Evolutionary conservation across 2,113 vertebrate species (phyloP).

Genomic region (Ciconia boyciana): DNA sequence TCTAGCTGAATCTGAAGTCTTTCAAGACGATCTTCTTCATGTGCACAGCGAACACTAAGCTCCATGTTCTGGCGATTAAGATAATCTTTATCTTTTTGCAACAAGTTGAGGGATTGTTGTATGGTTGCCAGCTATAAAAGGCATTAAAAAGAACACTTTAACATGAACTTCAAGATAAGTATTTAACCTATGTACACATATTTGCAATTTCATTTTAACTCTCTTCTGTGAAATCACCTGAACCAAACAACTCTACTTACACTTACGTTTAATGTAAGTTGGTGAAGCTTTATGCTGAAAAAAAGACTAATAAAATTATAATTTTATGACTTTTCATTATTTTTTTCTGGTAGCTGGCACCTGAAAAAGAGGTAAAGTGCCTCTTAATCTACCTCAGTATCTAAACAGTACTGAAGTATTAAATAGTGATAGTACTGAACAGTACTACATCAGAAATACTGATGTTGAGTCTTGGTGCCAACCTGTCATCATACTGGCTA

Average conservation of each 20-base stretch:
- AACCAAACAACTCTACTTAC: not conserved
- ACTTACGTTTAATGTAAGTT: not conserved
- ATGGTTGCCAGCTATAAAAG: conserved; percentile 78
- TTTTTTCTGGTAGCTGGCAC: not conserved
- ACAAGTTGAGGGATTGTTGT: conserved; percentile 87
- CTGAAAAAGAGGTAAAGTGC: not conserved
- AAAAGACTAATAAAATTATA: not conserved
- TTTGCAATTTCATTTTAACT: not conserved
- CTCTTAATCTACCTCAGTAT: not conserved
- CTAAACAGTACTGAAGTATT: not conserved
- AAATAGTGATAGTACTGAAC: not conserved
- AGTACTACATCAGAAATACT: not conserved
- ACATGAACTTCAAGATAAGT: not conserved
- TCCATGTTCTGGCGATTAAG: conserved; percentile 93
- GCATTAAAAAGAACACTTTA: conserved; percentile 4
- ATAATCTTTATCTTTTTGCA: conserved; percentile 98
- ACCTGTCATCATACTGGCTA: not conserved
- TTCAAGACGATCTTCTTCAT: conserved; percentile 91
- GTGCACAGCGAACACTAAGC: conserved; percentile 89
- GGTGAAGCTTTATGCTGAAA: not conserved
- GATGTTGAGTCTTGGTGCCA: not conserved
- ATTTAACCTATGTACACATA: not conserved
- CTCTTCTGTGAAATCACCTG: not conserved
- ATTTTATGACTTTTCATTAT: not conserved
- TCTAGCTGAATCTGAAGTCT: conserved; percentile 91